phyloP scores from a whole-genome alignment of 2,888 invertebrate species.

The Orthosia cruda region DNA sequence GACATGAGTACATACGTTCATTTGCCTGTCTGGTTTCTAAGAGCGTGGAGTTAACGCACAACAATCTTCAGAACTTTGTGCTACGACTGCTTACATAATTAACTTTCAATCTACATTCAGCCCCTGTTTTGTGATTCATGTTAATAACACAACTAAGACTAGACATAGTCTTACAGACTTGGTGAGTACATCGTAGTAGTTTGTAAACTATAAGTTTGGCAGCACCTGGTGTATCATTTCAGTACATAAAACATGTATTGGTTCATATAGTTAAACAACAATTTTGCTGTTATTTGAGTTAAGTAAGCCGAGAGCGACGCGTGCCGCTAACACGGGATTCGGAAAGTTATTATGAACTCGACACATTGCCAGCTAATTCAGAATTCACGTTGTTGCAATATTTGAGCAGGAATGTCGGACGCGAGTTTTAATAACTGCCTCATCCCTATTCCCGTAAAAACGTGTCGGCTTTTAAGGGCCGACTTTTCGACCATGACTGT shows the following conservation, averaged over 20 bases:
- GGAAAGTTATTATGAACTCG: constrained; percentile 71
- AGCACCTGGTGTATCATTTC: constrained; percentile 31
- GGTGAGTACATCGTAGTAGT: neutral
- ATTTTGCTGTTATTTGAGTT: constrained; percentile 44
- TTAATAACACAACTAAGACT: constrained; percentile 3
- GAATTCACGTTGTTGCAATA: constrained; percentile 74
- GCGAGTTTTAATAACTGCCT: constrained; percentile 64
- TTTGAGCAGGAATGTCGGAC: constrained; percentile 71
- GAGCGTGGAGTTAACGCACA: constrained; percentile 1
- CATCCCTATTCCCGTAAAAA: constrained; percentile 44
- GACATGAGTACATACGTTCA: constrained; percentile 7
- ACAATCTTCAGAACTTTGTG: constrained; percentile 29
- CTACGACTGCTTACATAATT: constrained; percentile 10
- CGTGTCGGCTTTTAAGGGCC: constrained; percentile 33
- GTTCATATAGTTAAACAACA: constrained; percentile 30
- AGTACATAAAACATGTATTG: constrained; percentile 28
- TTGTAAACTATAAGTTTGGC: constrained; percentile 5
- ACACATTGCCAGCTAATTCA: constrained; percentile 67
- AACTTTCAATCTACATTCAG: constrained; percentile 10
- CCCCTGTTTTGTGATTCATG: neutral
- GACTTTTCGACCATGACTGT: constrained; percentile 34
- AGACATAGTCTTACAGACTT: constrained; percentile 9
- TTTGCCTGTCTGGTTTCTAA: neutral
- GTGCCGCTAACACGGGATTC: constrained; percentile 45
- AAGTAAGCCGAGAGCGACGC: constrained; percentile 20